Evolutionary conservation across 2,113 vertebrate genomes (phyloP).

Genomic region (Thinocorus orbignyianus): DNA sequence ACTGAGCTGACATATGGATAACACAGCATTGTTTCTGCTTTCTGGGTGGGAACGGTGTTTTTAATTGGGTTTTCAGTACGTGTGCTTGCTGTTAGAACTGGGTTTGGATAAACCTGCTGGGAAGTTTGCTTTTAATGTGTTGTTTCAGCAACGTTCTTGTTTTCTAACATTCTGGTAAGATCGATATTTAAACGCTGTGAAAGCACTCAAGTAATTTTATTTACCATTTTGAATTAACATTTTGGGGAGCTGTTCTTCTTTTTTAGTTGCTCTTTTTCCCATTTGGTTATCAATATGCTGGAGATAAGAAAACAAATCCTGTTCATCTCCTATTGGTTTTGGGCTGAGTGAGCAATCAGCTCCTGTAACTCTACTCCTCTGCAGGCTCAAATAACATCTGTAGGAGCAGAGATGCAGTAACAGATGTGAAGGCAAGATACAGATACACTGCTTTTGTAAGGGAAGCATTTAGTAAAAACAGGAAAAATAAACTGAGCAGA

Average conservation of each 20-base stretch:
- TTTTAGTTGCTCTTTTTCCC: not conserved
- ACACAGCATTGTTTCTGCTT: not conserved
- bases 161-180: not conserved
- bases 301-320: conserved; percentile 14
- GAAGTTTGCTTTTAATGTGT: conserved; percentile 9
- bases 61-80: conserved; percentile 1
- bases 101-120: conserved; percentile 17
- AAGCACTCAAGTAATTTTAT: conserved; percentile 20
- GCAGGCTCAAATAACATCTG: not conserved
- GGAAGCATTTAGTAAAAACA: conserved; percentile 23
- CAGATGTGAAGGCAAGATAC: not conserved
- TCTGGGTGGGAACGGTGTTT: not conserved
- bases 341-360: conserved; percentile 25
- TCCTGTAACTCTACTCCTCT: not conserved
- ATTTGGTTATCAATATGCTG: conserved; percentile 20
- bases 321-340: conserved; percentile 40
- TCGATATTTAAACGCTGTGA: not conserved
- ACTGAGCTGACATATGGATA: conserved; percentile 16
- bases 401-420: not conserved
- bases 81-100: not conserved
- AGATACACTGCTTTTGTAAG: not conserved
- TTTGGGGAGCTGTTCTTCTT: not conserved
- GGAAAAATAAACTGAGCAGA: not conserved
- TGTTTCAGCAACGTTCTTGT: not conserved
- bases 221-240: not conserved